Percentiles rank a stretch among this genome's conserved stretches.
Conservation (phyloP, 2,797 vertebrate genomes). For the Knipowitschia caucasica region DNA sequence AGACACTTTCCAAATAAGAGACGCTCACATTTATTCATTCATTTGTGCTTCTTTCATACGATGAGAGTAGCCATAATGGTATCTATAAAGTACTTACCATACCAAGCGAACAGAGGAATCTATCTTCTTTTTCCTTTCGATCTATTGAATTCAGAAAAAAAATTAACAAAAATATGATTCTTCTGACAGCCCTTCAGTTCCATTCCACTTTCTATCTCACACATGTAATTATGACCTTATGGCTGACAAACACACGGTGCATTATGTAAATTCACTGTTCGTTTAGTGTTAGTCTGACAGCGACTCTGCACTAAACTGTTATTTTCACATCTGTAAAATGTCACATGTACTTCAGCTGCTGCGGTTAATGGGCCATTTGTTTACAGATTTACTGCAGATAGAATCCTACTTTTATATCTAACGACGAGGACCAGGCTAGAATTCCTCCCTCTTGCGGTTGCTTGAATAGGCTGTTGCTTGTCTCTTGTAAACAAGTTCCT, state of each 20-base stretch:
- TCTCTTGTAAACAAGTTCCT: background rate
- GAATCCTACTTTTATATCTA: background rate
- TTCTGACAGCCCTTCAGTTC: too few relatives aligned
- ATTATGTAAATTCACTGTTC: constrained; percentile 4
- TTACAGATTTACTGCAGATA: background rate
- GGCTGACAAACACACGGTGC: background rate
- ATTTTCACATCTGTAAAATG: constrained; percentile 1
- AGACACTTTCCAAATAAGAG: too few relatives aligned
- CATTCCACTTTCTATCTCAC: background rate
- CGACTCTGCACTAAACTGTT: background rate
- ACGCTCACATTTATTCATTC: too few relatives aligned
- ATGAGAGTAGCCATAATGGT: too few relatives aligned
- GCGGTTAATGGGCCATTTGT: background rate
- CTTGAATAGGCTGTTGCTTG: background rate
- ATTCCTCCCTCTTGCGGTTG: background rate
- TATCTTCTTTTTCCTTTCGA: too few relatives aligned
- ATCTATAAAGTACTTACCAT: too few relatives aligned
- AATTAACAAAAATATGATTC: too few relatives aligned
- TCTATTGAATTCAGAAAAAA: too few relatives aligned
- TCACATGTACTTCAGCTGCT: background rate
- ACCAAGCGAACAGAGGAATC: too few relatives aligned
- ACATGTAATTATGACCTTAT: background rate
- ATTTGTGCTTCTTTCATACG: too few relatives aligned
- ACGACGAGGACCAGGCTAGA: background rate
- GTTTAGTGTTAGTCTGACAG: constrained; percentile 1